Base-by-base conservation (phyloP, 2,797 vertebrate genomes). In the Chiroxiphia lanceolata region DNA sequence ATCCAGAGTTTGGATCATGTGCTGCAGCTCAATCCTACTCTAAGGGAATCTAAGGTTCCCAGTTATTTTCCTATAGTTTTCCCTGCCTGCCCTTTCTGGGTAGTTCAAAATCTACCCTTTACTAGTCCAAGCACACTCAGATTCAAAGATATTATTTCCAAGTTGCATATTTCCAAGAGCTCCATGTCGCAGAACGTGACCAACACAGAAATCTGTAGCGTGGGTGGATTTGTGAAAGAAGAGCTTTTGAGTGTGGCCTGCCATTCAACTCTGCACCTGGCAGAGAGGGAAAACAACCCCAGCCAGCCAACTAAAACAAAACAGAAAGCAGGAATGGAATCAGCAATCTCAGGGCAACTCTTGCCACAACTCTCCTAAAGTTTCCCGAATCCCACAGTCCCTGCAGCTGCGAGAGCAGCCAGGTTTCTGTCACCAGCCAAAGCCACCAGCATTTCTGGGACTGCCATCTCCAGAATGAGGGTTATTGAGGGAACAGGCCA, bases 231-330 rank as follows among this genome's bases (percentile, higher is more conserved):
- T 97, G 95, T 88, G 90, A 97, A 96, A 97, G 97, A 91, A 64
- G 89, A 97, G 94, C 94, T 96, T 97, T 96, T 96, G 95, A 97
- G 96, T 64, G 87, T 96, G 97, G 93, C 97, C 97, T 96, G 91
- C 96, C 95, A 97, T 96, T 97, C 97, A 97, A 97, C 96, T 96
- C 96, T 94, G 95, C 97, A 96, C 97, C 96, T 97, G 97, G 97
- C 95, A 97, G 90, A 92, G 94, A 96, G 93, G 57, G 67, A 97
- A 97, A 97, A 96, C 95, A 96, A 94, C 67, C 93, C 92, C 17
- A 53, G 69, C 25, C 23, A 92, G 96, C 96, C 96, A 97, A 97
- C 36, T 77, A 82, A 97, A 97, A 96, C 94, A 97, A 93, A 94
- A 92, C 93, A 95, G 93, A 97, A 93, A 97, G 88, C 86, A 96